Percentiles rank a stretch among this genome's conserved stretches.
Evolutionary conservation across 2,888 invertebrate species (phyloP).

Genomic region (Drosophila buzzatii): DNA sequence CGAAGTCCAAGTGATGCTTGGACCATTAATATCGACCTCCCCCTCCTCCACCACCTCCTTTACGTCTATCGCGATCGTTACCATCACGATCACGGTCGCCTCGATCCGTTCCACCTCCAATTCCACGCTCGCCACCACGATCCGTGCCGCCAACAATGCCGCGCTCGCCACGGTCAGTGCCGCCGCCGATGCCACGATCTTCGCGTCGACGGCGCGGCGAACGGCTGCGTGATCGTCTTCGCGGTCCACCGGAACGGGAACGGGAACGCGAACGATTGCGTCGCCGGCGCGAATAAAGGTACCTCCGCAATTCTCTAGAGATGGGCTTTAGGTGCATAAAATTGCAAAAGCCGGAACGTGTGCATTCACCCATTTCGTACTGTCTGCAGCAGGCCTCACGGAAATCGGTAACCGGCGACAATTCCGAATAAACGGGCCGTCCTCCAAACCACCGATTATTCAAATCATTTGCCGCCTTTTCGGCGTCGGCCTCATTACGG

Average conservation of each 20-base stretch:
- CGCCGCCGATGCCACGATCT: constrained; percentile 66
- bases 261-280: constrained; percentile 83
- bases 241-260: constrained; percentile 79
- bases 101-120: constrained; percentile 58
- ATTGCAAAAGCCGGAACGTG: constrained; percentile 99
- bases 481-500: constrained; percentile 98
- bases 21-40: constrained; percentile 59
- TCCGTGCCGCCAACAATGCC: constrained; percentile 64
- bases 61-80: constrained; percentile 68
- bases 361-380: constrained; percentile 99
- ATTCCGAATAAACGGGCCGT: constrained; percentile 98
- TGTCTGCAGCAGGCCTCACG: constrained; percentile 99
- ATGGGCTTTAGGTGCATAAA: constrained; percentile 99
- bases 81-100: constrained; percentile 60
- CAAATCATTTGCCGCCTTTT: constrained; percentile 97
- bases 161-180: constrained; percentile 61
- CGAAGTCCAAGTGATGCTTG: constrained; percentile 32
- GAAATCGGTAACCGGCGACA: constrained; percentile 99
- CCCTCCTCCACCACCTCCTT: constrained; percentile 62
- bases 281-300: constrained; percentile 90
- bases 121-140: constrained; percentile 67
- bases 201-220: constrained; percentile 67
- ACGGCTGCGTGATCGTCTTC: constrained; percentile 84
- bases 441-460: constrained; percentile 99
- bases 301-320: constrained; percentile 96